These are phyloP conservation scores for Fragum sueziense DNA, from an alignment of 2,888 invertebrate genomes.

Conservation along the genomic window DNA sequence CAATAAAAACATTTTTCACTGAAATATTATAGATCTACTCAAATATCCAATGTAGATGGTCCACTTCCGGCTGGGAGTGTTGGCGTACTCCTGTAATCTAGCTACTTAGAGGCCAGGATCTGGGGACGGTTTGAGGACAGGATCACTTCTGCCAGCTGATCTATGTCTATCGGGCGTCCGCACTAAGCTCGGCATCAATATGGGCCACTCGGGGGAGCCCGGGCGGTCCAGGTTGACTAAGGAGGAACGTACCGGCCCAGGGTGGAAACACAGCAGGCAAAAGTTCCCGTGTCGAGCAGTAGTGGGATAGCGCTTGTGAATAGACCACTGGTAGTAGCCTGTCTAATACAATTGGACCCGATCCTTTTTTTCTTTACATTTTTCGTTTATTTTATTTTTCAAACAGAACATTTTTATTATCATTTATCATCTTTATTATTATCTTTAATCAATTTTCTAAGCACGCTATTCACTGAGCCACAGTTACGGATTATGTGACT, in stretches of 20 bases:
- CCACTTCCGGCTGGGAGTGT: background rate
- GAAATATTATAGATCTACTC: too few species aligned
- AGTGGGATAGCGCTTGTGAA: constrained; percentile 22
- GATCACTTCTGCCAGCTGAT: constrained; percentile 85
- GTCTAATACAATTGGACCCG: constrained; percentile 90
- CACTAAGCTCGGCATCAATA: constrained; percentile 17
- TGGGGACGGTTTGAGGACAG: constrained; percentile 71
- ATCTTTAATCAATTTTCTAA: too few species aligned
- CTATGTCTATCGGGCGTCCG: constrained; percentile 76
- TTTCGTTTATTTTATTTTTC: too few species aligned
- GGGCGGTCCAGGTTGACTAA: constrained; percentile 14
- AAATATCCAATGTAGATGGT: background rate
- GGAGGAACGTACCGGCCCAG: constrained; percentile 14
- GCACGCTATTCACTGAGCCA: too few species aligned
- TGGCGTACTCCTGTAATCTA: constrained; percentile 17
- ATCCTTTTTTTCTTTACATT: constrained; percentile 86
- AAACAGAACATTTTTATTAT: too few species aligned
- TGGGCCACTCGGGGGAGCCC: constrained; percentile 13
- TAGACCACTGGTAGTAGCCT: constrained; percentile 91
- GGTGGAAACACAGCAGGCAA: constrained; percentile 21
- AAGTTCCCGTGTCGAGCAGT: constrained; percentile 19
- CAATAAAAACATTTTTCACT: too few species aligned
- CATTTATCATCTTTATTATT: too few species aligned
- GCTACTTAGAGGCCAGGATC: constrained; percentile 18
- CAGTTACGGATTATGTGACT: too few species aligned